phyloP scores from a whole-genome alignment of 2,113 vertebrate genomes.

The Malurus alboscapulatus region DNA sequence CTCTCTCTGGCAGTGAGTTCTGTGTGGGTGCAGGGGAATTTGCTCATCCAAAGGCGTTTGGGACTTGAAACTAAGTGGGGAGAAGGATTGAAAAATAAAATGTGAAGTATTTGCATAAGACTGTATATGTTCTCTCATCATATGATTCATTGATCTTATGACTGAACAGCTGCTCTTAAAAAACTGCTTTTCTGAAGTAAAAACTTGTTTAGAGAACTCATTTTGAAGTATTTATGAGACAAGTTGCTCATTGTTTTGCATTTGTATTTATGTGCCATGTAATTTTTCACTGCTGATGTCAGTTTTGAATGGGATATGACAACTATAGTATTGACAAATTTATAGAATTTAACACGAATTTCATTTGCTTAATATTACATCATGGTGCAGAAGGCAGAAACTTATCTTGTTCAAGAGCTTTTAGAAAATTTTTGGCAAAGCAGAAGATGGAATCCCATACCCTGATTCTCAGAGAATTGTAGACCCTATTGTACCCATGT shows the following conservation, averaged over 20 bases:
- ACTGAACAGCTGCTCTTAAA: conserved; percentile 48
- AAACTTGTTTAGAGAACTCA: conserved; percentile 1
- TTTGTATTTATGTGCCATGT: background rate
- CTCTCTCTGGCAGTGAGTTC: background rate
- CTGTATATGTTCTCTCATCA: conserved; percentile 4
- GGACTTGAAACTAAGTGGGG: background rate
- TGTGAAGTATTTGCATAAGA: conserved; percentile 14
- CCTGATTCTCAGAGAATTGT: background rate
- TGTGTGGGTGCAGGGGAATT: background rate
- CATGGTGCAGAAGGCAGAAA: background rate
- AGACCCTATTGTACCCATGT: background rate
- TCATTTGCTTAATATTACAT: background rate
- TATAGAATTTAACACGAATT: background rate
- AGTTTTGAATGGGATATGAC: background rate
- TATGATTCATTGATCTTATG: conserved; percentile 60
- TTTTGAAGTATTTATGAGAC: conserved; percentile 24
- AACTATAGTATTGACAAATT: background rate
- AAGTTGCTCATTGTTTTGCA: conserved; percentile 35
- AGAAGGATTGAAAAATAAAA: conserved; percentile 11
- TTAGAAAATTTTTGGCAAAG: background rate
- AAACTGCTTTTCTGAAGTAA: conserved; percentile 13
- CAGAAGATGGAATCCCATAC: background rate
- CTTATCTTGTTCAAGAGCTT: background rate
- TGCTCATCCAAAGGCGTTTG: background rate
- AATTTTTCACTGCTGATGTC: background rate